Evolutionary conservation across 2,888 invertebrate genomes (phyloP).

Genomic region (Cantharis rustica): DNA sequence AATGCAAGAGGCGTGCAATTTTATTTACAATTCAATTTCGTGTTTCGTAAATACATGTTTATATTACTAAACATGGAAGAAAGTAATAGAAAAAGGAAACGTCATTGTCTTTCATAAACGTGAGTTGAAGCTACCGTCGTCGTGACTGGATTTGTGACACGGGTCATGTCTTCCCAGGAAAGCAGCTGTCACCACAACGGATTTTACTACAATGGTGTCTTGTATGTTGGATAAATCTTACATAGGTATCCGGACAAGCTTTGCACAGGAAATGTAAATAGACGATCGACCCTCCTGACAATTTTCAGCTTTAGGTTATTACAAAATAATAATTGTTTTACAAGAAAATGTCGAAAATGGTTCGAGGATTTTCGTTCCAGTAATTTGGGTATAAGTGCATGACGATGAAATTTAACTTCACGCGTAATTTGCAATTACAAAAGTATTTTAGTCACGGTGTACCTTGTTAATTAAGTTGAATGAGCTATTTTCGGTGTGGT

Average conservation of each 20-base stretch:
- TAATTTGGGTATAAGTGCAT: neutral
- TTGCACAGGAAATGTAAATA: constrained; percentile 16
- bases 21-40: neutral
- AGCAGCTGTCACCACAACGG: constrained; percentile 40
- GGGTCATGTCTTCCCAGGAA: constrained; percentile 36
- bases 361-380: neutral
- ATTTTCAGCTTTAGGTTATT: neutral
- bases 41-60: neutral
- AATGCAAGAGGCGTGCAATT: neutral
- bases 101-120: constrained; percentile 18
- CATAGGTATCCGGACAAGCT: constrained; percentile 11
- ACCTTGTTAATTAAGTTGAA: neutral
- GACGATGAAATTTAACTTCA: neutral
- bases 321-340: neutral
- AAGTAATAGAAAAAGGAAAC: constrained; percentile 7
- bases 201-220: constrained; percentile 27
- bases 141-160: constrained; percentile 30
- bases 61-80: neutral
- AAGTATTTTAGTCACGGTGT: neutral
- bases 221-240: constrained; percentile 21
- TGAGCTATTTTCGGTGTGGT: constrained; percentile 7
- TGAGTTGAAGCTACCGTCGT: constrained; percentile 28
- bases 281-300: neutral
- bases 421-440: neutral
- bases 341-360: neutral